A percentile compares a stretch with the other conserved stretches of the same genome.
Evolutionary conservation across 1,140 invertebrate species (phyloP).

Genomic region (Bathynomus jamesi): DNA sequence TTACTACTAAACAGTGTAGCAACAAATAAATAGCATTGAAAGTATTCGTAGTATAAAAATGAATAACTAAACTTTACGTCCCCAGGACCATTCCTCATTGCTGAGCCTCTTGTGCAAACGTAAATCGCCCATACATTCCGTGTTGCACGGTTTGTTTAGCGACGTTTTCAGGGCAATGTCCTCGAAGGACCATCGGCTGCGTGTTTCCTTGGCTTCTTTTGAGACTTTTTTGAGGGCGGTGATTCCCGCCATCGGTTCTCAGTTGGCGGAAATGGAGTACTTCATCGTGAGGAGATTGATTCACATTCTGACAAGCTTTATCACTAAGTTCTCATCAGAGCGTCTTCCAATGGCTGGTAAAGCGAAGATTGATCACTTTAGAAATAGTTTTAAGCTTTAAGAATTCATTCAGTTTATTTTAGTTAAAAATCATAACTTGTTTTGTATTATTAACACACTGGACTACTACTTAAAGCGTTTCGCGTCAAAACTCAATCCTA

Average conservation of each 20-base stretch:
- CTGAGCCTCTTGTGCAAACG: not conserved
- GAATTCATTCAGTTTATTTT: no score
- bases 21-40: no score
- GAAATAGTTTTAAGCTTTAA: no score
- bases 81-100: not conserved
- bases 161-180: not conserved
- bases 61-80: no score
- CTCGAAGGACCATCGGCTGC: not conserved
- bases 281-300: not conserved
- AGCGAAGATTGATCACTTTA: no score
- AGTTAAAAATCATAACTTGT: no score
- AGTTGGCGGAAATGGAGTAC: not conserved
- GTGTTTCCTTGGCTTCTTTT: not conserved
- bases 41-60: no score
- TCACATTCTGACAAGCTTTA: not conserved
- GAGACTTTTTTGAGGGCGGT: not conserved
- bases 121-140: not conserved
- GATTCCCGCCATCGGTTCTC: not conserved
- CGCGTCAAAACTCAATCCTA: no score
- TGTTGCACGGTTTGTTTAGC: not conserved
- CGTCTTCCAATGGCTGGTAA: not conserved
- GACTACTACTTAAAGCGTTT: no score
- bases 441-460: no score
- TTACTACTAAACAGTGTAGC: no score
- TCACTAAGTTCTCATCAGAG: not conserved